Evolutionary conservation across 2,113 vertebrate genomes (phyloP).

Genomic region (Gracilinanus agilis): DNA sequence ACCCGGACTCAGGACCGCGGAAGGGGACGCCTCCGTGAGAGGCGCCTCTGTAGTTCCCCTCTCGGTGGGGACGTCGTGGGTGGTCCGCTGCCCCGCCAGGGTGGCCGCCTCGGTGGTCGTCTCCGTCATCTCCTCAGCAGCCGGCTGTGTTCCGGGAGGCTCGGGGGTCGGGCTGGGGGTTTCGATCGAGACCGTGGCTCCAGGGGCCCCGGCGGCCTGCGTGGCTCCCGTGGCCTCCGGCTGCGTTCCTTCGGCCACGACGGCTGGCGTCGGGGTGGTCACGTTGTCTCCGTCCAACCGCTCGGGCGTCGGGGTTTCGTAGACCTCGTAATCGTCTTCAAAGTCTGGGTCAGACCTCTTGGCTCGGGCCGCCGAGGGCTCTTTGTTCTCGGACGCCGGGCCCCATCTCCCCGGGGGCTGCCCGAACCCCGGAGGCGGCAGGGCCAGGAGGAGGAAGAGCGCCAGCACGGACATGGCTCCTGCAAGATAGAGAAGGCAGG

Average conservation of each 20-base stretch:
- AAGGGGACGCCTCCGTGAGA: not conserved
- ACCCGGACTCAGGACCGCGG: not conserved
- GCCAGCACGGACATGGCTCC: constrained; percentile 69
- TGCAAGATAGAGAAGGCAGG: constrained; percentile 41
- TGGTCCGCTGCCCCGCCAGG: not conserved
- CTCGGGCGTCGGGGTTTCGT: not conserved
- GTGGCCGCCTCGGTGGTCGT: not conserved
- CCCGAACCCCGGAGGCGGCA: constrained; percentile 6
- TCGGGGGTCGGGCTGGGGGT: no score
- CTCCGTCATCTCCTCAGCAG: not conserved
- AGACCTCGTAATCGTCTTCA: rapidly evolving
- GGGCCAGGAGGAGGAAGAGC: constrained; percentile 45
- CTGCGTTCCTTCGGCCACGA: rapidly evolving
- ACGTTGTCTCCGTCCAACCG: rapidly evolving
- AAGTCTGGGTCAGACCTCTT: not conserved
- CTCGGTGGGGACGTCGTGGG: rapidly evolving
- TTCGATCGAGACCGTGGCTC: no score
- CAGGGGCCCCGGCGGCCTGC: no score
- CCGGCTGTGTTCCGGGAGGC: no score
- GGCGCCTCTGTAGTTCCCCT: rapidly evolving
- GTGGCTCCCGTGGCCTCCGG: not conserved
- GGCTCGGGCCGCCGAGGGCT: not conserved
- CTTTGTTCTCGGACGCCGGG: rapidly evolving
- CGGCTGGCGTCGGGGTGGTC: rapidly evolving
- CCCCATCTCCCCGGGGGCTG: not conserved